Conservation (phyloP, 2,797 vertebrate genomes). For the Mormyrus hasselquistii region DNA sequence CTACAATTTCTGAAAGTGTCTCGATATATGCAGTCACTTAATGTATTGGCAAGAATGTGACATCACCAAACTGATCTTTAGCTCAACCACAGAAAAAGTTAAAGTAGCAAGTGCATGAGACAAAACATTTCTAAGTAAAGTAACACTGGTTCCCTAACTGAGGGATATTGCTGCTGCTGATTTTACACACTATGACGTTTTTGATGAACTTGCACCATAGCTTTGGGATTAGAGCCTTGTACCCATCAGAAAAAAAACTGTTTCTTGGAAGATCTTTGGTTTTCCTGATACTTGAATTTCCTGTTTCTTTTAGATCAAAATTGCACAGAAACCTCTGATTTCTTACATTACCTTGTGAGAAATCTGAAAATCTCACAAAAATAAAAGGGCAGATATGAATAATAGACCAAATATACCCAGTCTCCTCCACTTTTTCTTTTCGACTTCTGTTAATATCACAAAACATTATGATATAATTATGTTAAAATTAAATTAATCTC, state of each 20-base stretch:
- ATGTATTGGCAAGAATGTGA: not conserved
- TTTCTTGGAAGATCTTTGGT: not conserved
- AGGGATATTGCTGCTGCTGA: not conserved
- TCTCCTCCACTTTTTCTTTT: not conserved
- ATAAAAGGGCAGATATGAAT: not conserved
- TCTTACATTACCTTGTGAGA: not conserved
- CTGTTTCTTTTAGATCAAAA: not conserved
- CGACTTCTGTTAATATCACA: not conserved
- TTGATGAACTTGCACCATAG: not conserved
- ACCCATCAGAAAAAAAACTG: not conserved
- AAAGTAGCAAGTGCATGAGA: not conserved
- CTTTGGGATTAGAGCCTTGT: not conserved
- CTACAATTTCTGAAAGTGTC: not conserved
- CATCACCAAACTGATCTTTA: not conserved
- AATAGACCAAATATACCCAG: not conserved
- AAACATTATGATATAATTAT: not conserved
- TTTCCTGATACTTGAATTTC: not conserved
- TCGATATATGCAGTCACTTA: not conserved
- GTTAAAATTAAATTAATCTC: not conserved
- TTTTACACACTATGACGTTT: not conserved
- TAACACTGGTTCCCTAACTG: not conserved
- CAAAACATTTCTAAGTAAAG: constrained; percentile 10
- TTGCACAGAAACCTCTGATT: not conserved
- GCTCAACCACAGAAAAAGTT: not conserved
- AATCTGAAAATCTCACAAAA: not conserved